Base-by-base conservation (phyloP, 2,113 vertebrate genomes). In the Brachypteracias leptosomus region DNA sequence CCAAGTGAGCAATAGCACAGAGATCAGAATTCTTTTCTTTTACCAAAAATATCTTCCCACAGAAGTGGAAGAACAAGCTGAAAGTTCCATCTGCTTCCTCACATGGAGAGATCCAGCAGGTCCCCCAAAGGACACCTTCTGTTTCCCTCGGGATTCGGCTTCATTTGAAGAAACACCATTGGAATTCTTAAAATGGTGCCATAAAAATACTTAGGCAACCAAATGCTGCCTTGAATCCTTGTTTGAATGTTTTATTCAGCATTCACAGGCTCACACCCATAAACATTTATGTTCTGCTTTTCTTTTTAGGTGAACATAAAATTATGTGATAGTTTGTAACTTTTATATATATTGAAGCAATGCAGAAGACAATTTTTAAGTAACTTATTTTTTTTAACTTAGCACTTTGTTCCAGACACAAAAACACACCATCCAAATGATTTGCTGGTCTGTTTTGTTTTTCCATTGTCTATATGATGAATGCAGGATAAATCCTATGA, bases 71-170 rank as follows among this genome's bases (percentile, higher is more conserved):
- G 84, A 95, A 68, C 57, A 95, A 87, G 59, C 83, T 95, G 91
- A 61, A 90, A 52, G 31, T 81, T 95, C 89, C 2, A 25, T 95
- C 91, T 96, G 86, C 70, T 96, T 71, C 89, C 68, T 95, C 57
- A 63, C 47, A 71, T 6, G 65, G 72, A 63, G 51, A 63, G 55
- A 89, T 89, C 38, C 76, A 78, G 73, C 83, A 93, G 88, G 73
- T 93, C 47, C 76, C 83, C 68, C 76, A 80, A 90, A 55, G 42
- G 65, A 84, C 65, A 90, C 88, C 80, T 93, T 87, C 93, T 92
- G 61, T 74, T 96, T 86, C 61, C 22, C 47, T 77, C 0, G 1
- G 87, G 83, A 66, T 42, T 86, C 33, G 3, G 65, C 57, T 92
- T 81, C 33, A 21, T 95, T 78, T 84, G 86, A 67, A 75, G 59